Percentiles rank a stretch among this genome's conserved stretches.
Conservation (phyloP, 1,140 invertebrate genomes). For the Oryctes rhinoceros region DNA sequence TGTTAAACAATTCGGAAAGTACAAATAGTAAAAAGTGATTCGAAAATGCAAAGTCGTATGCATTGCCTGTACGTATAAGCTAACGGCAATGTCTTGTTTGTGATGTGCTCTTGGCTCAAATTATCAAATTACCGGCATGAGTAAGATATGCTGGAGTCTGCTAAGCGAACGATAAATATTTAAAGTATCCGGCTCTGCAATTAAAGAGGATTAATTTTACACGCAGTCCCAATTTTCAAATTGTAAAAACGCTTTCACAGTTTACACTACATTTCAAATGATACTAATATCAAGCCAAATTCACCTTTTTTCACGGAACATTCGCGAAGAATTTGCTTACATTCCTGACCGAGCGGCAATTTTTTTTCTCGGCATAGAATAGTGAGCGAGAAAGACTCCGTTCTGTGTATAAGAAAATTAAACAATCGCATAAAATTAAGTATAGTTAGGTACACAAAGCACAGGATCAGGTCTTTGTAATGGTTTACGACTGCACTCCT, state of each 20-base stretch:
- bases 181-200: no score
- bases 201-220: no score
- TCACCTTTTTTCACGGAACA: background rate
- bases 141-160: no score
- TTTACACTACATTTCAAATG: background rate
- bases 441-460: constrained; percentile 10
- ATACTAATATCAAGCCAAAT: background rate
- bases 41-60: no score
- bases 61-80: no score
- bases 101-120: no score
- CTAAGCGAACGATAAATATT: no score
- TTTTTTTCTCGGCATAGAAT: background rate
- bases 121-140: no score
- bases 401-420: constrained; percentile 7
- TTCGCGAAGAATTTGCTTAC: background rate
- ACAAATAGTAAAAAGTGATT: no score
- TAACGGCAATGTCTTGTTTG: no score
- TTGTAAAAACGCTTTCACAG: background rate
- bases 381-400: background rate
- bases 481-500: constrained; percentile 12
- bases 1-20: no score
- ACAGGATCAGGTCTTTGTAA: constrained; percentile 9
- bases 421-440: constrained; percentile 14
- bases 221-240: background rate
- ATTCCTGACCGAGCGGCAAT: background rate